Evolutionary conservation across 2,797 vertebrate genomes (phyloP), one percentile per base, ranked within the genome.

Genomic region (Heterohyrax brucei): DNA sequence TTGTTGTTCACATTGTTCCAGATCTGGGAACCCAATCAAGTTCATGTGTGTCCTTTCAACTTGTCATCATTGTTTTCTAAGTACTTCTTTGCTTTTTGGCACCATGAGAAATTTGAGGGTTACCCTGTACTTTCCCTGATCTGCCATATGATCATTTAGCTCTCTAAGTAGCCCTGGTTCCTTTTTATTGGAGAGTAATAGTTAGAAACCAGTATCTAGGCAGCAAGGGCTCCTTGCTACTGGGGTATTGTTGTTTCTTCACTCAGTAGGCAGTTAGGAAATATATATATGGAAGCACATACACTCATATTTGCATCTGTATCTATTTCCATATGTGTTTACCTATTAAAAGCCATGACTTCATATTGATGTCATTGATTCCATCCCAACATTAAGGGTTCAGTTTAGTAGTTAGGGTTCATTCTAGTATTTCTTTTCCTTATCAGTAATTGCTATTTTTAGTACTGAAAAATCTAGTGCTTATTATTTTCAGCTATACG

Each of bases 371-470:
- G 10, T 1, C 50, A 85, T 62, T 1, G 2, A 28, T 93, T 94
- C n/a, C 26, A 87, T 84, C 53, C 33, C 26, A 72, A 26, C 12
- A 12, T 10, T 39, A 10, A 28, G 18, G 13, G 3, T 83, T 56
- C 53, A 14, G 3, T 56, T 56, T 16, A 16, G 14, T 13, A 56
- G 13, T 56, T 16, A 56, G 53, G 53, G 53, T 56, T 94, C 18
- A 12, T 85, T 94, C n/a, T 70, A 16, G 30, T 53, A 39, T 85
- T 79, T 53, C 22, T 21, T 30, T 85, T 80, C 76, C 50, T 85
- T 73, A 50, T 78, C 77, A 79, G 39, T 75, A 78, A 59, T 94
- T 84, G 33, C 13, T 70, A 92, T 89, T 19, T 70, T 72, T 61
- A 39, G 89, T 10, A 68, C 44, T 79, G 78, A 91, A 91, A 96